Evolutionary conservation across 2,888 invertebrate species (phyloP), one percentile per base, ranked within the genome.

Genomic region (Leucophenga montana): DNA sequence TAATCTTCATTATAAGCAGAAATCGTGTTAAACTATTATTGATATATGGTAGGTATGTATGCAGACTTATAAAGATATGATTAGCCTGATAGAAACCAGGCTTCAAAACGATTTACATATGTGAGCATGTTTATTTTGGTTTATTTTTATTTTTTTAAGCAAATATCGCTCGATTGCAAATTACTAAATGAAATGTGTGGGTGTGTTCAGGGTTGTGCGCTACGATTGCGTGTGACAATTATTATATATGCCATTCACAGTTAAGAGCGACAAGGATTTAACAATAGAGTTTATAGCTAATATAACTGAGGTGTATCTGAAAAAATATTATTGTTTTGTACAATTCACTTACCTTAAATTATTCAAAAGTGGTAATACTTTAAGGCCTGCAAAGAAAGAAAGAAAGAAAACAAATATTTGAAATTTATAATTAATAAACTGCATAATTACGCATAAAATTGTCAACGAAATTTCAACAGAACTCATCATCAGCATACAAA

Each of bases 311-410:
- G 46, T 56, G 54, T 56, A 69, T 64, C 61, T 71, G 11, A 16
- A 48, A 48, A 48, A 48, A 18, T 46, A n/a, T 14, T n/a, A 46
- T 46, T n/a, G 13, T 48, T 66, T 16, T 13, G 57, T 9, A 14
- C 9, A 18, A 11, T 50, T 68, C 66, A 90, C 93, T 93, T 90
- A 95, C 95, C 95, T 93, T 86, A 96, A 90, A 88, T 94, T 95
- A 89, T 93, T 95, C 78, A 96, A 91, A 83, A 95, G 93, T 85
- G 96, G 95, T 83, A 97, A 91, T 64, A 97, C 91, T 88, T 96
- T 96, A 85, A 97, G 92, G 86, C 96, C 97, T 97, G 92, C 73
- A 93, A 92, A 78, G 76, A 80, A 80, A 73, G 71, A 59, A 69
- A 66, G 22, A 71, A 50, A 77, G 70, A 64, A 70, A 67, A n/a